phyloP scores from a whole-genome alignment of 2,113 vertebrate genomes.

The Tragelaphus imberbis region DNA sequence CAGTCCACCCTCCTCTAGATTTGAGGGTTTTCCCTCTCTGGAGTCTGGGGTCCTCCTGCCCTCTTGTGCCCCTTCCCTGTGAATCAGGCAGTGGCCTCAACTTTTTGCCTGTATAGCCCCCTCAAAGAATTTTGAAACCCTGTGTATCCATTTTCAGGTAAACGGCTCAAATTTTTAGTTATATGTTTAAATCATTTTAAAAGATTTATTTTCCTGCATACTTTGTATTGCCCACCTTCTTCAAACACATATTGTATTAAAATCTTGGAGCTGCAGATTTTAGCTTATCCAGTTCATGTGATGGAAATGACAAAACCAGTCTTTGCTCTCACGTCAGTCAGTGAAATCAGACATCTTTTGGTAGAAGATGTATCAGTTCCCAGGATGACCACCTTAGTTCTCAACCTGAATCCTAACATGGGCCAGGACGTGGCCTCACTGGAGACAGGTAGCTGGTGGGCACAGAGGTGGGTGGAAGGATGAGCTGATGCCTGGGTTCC shows the following conservation, averaged over 20 bases:
- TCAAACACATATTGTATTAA: not conserved
- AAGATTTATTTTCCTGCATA: not conserved
- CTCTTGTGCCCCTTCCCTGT: accelerated
- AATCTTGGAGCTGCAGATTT: not conserved
- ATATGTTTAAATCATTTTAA: not conserved
- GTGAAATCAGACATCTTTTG: not conserved
- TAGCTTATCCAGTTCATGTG: not conserved
- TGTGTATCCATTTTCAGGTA: not conserved
- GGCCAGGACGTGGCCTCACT: not conserved
- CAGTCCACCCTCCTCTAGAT: not conserved
- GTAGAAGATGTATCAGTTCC: not conserved
- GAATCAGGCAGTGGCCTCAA: not conserved
- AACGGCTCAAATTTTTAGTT: not conserved
- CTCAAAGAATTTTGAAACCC: not conserved
- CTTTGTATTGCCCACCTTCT: not conserved
- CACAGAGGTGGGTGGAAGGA: not conserved
- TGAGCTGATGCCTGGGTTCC: not conserved
- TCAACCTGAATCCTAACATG: not conserved
- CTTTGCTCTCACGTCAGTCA: not conserved
- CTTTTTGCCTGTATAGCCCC: not conserved
- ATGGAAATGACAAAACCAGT: not conserved
- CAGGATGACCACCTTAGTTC: not conserved
- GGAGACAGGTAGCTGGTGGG: too few relatives aligned
- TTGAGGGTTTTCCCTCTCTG: not conserved
- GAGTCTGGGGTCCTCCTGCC: not conserved